Evolutionary conservation across 2,888 invertebrate genomes (phyloP).

Genomic region (Eucriotettix oculatus): DNA sequence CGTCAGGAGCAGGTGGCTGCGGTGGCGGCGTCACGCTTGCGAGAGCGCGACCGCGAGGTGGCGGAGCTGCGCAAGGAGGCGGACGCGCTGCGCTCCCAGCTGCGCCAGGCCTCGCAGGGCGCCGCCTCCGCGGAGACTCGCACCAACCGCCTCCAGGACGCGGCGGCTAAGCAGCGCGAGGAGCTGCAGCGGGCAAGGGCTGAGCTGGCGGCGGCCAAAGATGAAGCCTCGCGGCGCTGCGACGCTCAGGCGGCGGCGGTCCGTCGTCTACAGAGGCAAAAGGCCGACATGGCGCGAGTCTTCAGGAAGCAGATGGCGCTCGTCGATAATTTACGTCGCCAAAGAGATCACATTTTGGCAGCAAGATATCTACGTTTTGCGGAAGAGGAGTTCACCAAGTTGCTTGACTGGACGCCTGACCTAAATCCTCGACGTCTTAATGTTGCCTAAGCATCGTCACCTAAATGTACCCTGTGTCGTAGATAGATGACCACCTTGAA

Average conservation of each 20-base stretch:
- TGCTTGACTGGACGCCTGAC: neutral
- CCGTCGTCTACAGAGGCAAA: neutral
- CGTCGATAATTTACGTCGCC: neutral
- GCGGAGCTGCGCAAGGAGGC: neutral
- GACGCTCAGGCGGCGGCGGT: neutral
- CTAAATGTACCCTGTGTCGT: too few species aligned
- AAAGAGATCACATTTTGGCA: neutral
- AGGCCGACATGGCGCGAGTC: neutral
- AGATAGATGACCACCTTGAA: too few species aligned
- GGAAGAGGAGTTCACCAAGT: neutral
- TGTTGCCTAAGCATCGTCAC: too few species aligned
- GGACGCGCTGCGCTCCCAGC: neutral
- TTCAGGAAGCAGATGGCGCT: neutral
- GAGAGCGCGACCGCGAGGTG: neutral
- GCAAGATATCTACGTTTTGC: neutral
- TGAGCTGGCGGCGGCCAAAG: neutral
- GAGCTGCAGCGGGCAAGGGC: neutral
- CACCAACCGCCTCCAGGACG: neutral
- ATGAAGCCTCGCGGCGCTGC: neutral
- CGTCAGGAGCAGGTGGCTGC: neutral
- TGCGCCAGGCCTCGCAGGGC: neutral
- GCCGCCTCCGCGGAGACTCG: neutral
- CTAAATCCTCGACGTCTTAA: too few species aligned
- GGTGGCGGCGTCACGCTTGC: neutral
- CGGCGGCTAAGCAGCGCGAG: neutral